These are phyloP conservation scores for Heptranchias perlo DNA, from an alignment of 2,113 vertebrate genomes.

Conservation along the genomic window DNA sequence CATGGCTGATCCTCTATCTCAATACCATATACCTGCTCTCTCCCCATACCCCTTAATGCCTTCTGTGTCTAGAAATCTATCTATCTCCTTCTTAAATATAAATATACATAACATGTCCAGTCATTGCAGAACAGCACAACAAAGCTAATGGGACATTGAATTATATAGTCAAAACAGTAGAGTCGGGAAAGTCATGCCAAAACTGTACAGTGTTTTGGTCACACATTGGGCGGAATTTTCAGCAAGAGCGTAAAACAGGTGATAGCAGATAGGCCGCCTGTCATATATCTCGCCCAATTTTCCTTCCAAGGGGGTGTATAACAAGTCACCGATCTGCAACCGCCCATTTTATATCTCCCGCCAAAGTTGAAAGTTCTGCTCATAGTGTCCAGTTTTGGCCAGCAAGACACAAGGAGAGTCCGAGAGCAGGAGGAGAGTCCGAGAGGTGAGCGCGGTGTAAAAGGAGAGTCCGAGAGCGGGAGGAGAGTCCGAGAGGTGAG, in stretches of 20 bases:
- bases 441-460: too few species aligned
- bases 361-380: background rate
- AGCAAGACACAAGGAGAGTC: background rate
- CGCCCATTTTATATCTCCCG: background rate
- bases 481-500: too few species aligned
- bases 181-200: background rate
- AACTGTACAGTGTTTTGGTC: background rate
- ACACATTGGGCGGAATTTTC: background rate
- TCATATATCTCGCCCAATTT: background rate
- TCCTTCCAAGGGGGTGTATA: background rate
- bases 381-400: background rate
- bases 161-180: background rate
- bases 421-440: too few species aligned
- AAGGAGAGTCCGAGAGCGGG: too few species aligned
- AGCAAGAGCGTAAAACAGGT: background rate
- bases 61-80: too few species aligned
- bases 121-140: background rate
- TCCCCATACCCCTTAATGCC: too few species aligned
- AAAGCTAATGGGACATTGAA: background rate
- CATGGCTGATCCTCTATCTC: too few species aligned
- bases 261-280: background rate
- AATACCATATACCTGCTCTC: too few species aligned
- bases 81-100: too few species aligned
- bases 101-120: background rate
- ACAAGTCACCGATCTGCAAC: background rate